Percentiles rank a stretch among this genome's conserved stretches.
phyloP scores from a whole-genome alignment of 2,113 vertebrate genomes.

The Albula goreensis region DNA sequence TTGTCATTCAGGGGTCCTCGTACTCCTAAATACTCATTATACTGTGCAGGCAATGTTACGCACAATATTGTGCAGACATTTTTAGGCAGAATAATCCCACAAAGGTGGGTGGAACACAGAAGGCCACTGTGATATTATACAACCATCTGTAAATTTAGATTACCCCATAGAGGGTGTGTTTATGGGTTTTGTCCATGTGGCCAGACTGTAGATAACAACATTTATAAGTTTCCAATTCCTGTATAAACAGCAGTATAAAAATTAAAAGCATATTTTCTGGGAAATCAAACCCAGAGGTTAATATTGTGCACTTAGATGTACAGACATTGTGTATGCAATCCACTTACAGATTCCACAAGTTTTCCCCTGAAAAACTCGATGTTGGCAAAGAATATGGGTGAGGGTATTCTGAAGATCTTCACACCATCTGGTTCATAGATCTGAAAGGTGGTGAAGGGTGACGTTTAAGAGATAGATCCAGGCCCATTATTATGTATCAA shows the following conservation, averaged over 20 bases:
- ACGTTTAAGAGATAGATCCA: neutral
- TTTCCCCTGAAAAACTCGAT: conserved; percentile 86
- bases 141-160: neutral
- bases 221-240: neutral
- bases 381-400: conserved; percentile 95
- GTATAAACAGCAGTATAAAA: neutral
- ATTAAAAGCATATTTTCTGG: no score
- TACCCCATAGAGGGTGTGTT: neutral
- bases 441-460: conserved; percentile 61
- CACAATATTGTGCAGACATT: no score
- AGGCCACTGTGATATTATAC: no score
- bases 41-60: no score
- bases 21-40: no score
- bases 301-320: neutral
- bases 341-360: conserved; percentile 83
- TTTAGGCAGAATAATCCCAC: no score
- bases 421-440: conserved; percentile 88
- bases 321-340: neutral
- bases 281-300: neutral
- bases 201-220: neutral
- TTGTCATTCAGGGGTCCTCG: no score
- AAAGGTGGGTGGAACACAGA: no score
- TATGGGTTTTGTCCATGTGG: neutral
- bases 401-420: conserved; percentile 90
- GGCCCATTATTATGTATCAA: neutral